phyloP scores from a whole-genome alignment of 2,888 invertebrate genomes.

The Hartigia nigra region DNA sequence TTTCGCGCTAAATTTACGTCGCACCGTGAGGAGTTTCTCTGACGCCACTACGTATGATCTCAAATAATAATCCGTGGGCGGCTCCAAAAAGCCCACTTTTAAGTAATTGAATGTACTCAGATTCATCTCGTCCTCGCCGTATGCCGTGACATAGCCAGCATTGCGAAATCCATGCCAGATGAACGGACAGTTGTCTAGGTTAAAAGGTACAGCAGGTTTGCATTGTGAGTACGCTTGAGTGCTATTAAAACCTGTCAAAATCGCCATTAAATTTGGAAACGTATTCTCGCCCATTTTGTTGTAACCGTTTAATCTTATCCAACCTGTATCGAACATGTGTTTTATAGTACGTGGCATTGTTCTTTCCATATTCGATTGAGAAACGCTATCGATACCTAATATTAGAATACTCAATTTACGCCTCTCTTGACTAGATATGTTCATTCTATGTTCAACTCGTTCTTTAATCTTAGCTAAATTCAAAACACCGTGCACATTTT shows the following conservation, averaged over 20 bases:
- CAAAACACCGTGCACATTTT: slow-evolving; percentile 71
- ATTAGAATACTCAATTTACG: slow-evolving; percentile 76
- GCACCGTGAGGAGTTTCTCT: slow-evolving; percentile 68
- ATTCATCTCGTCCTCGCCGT: slow-evolving; percentile 79
- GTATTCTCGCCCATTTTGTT: slow-evolving; percentile 88
- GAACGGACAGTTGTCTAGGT: slow-evolving; percentile 77
- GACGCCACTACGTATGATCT: slow-evolving; percentile 79
- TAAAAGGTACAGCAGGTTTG: slow-evolving; percentile 65
- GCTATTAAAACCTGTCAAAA: slow-evolving; percentile 76
- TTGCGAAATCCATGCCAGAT: slow-evolving; percentile 82
- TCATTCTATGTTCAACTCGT: slow-evolving; percentile 46
- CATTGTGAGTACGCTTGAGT: slow-evolving; percentile 68
- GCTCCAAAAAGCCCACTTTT: slow-evolving; percentile 77
- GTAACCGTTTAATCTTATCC: slow-evolving; percentile 81
- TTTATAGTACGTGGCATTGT: slow-evolving; percentile 79
- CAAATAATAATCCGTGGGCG: slow-evolving; percentile 86
- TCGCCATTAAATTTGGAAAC: slow-evolving; percentile 89
- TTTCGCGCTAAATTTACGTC: slow-evolving; percentile 66
- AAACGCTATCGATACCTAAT: slow-evolving; percentile 88
- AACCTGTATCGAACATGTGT: slow-evolving; percentile 76
- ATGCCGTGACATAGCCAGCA: slow-evolving; percentile 81
- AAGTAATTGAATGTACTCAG: slow-evolving; percentile 82
- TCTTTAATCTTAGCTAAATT: slow-evolving; percentile 68
- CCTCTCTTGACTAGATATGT: not conserved
- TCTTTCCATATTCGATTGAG: slow-evolving; percentile 80